Base-by-base conservation (phyloP, 1,140 invertebrate genomes). In the Polyergus mexicanus region DNA sequence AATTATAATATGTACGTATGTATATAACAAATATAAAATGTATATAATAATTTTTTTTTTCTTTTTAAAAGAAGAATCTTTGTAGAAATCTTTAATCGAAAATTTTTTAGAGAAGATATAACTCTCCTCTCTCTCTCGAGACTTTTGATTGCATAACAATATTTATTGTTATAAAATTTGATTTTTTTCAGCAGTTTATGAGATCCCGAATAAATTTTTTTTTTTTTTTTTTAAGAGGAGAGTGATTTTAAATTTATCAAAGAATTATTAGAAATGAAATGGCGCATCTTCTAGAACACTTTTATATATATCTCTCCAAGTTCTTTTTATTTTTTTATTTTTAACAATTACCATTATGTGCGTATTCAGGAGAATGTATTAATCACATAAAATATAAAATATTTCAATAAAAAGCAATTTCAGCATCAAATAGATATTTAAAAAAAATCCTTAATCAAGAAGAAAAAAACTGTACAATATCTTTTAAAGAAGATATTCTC, bases 111-210 rank as follows among this genome's bases (percentile, higher is more conserved):
- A 38, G 8, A 58, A 58, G 5, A 1, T 56, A 13, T 56, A 7
- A 58, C 13, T 32, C 32, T 32, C 3, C 32, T 32, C 32, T 32
- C 32, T 32, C 2, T 32, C 3, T 38, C 22, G 2, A n/a, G 1
- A 35, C 5, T 58, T n/a, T 38, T 58, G 56, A 58, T 58, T 38
- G 1, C n/a, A 10, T 44, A 41, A 22, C 22, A 58, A 74, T 41
- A 19, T 74, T 71, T 32, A 58, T 58, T 58, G 32, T 58, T 56
- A 10, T 56, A 72, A 72, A 72, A 22, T 22, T 22, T n/a, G 10
- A 6, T 22, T n/a, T 58, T 58, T 58, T 32, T 60, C 62, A 51
- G 10, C 38, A 44, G 22, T 16, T 77, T 41, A 44, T 44, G 35
- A 35, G 13, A 3, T n/a, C 3, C 56, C 71, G 16, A 51, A 44